A percentile compares a stretch with the other conserved stretches of the same genome.
These are phyloP conservation scores for Halichoerus grypus DNA, from an alignment of 2,113 vertebrate species.

Conservation along the genomic window DNA sequence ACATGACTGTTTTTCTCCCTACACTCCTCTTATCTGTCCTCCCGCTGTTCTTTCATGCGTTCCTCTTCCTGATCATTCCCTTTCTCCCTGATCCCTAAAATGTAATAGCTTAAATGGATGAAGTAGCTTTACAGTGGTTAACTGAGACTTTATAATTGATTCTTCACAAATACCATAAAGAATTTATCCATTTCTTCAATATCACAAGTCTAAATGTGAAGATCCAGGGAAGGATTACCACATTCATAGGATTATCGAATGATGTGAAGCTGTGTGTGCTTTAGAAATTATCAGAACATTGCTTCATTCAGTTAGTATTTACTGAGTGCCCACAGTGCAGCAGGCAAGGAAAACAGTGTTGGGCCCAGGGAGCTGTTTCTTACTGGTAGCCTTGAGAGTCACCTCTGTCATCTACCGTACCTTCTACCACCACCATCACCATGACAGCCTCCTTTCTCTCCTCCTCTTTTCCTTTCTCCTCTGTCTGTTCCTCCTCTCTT, in stretches of 20 bases:
- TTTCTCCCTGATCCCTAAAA: background rate
- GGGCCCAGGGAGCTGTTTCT: background rate
- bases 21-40: accelerated
- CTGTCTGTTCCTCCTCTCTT: background rate
- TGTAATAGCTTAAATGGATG: background rate
- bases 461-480: background rate
- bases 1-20: accelerated
- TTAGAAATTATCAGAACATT: background rate
- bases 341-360: background rate
- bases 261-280: background rate
- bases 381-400: background rate
- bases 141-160: background rate
- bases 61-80: background rate
- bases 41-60: background rate
- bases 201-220: background rate
- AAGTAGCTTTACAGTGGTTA: background rate
- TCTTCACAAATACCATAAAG: background rate
- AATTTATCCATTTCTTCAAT: background rate
- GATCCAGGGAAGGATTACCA: background rate
- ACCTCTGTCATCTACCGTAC: too few relatives aligned
- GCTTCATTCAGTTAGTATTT: background rate
- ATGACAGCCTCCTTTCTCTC: background rate
- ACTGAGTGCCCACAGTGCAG: accelerated
- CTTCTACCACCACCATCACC: too few relatives aligned
- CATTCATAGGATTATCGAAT: background rate